phyloP scores from a whole-genome alignment of 2,113 vertebrate species.

The Sinocyclocheilus rhinocerous region DNA sequence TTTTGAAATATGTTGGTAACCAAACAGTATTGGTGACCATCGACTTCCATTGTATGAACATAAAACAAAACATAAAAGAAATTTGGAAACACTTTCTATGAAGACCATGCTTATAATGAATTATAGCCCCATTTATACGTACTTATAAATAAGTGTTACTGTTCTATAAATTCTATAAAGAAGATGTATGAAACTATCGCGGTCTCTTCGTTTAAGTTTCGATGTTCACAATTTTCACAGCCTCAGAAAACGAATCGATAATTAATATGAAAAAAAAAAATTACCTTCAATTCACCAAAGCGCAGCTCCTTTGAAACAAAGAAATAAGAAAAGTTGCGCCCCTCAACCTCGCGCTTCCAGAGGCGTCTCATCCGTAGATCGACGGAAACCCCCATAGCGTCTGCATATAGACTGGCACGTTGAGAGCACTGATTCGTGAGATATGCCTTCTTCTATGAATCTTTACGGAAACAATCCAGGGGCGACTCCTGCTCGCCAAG shows the following conservation, averaged over 20 bases:
- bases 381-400: not conserved
- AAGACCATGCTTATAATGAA: too few relatives aligned
- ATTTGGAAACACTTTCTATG: too few relatives aligned
- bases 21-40: too few relatives aligned
- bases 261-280: not conserved
- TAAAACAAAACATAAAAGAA: too few relatives aligned
- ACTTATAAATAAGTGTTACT: too few relatives aligned
- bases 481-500: not conserved
- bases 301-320: not conserved
- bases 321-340: conserved; percentile 19
- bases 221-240: not conserved
- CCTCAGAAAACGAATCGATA: not conserved
- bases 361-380: not conserved
- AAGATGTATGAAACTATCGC: too few relatives aligned
- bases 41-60: too few relatives aligned
- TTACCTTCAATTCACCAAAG: conserved; percentile 14
- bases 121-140: too few relatives aligned
- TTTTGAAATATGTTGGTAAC: not conserved
- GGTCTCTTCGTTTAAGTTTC: not conserved
- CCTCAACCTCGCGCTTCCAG: not conserved
- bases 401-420: not conserved
- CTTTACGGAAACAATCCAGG: not conserved
- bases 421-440: not conserved
- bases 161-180: too few relatives aligned
- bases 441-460: too few relatives aligned